Conservation (phyloP, 2,797 vertebrate genomes). For the Anolis apletophallus region DNA sequence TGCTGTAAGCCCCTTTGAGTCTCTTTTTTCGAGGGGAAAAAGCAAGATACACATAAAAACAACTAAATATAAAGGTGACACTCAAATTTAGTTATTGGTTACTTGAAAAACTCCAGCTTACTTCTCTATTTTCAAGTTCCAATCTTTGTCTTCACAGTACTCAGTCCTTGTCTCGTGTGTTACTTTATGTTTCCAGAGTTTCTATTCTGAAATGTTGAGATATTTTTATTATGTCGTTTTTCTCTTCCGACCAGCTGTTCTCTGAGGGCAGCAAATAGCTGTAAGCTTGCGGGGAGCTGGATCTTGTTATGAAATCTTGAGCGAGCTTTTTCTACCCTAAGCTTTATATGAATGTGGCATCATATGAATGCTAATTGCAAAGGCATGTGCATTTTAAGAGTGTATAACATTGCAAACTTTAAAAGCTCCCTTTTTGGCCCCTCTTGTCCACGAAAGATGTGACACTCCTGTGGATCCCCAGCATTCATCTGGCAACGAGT, state of each 20-base stretch:
- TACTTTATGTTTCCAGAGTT: not conserved
- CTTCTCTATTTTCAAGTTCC: not conserved
- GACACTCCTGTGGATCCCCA: conserved; percentile 94
- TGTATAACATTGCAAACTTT: conserved; percentile 16
- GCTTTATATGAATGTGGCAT: not conserved
- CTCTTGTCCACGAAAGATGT: conserved; percentile 79
- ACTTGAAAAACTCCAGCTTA: too few relatives aligned
- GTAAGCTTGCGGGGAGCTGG: not conserved
- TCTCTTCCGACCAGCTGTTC: not conserved
- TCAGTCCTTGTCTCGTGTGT: not conserved
- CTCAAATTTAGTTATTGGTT: not conserved
- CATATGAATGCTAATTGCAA: not conserved
- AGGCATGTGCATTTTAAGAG: not conserved
- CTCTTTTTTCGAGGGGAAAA: too few relatives aligned
- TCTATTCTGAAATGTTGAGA: not conserved
- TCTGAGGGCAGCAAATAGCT: not conserved
- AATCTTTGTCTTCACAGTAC: not conserved
- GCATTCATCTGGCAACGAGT: conserved; percentile 77
- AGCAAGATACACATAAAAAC: too few relatives aligned
- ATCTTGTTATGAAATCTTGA: not conserved
- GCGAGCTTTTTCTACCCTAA: not conserved
- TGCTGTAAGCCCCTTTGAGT: too few relatives aligned
- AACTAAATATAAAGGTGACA: too few relatives aligned
- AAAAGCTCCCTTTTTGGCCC: conserved; percentile 51
- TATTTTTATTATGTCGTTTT: conserved; percentile 1